Evolutionary conservation across 1,140 invertebrate species (phyloP).

Genomic region (Leptinotarsa undecemlineata): DNA sequence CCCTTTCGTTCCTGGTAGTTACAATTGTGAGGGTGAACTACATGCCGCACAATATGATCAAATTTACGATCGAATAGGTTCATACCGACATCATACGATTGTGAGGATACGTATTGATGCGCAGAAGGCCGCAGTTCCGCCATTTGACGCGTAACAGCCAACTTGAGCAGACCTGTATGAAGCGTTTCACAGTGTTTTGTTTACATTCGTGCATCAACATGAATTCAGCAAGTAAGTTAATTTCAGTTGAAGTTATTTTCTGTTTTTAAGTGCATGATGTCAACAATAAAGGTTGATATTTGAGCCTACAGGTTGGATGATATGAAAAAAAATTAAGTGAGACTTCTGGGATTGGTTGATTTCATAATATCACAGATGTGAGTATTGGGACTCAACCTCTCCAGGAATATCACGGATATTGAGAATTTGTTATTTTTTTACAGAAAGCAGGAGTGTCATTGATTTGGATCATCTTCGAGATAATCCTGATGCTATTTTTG

Average conservation of each 20-base stretch:
- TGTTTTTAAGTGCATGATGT: not conserved
- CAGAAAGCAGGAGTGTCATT: not conserved
- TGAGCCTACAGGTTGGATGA: not conserved
- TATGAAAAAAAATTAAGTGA: slow-evolving; percentile 1
- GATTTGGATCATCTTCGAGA: slow-evolving; percentile 6
- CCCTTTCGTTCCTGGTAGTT: too few relatives aligned
- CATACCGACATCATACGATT: not conserved
- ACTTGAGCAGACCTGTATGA: slow-evolving; percentile 2
- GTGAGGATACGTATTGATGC: slow-evolving; percentile 3
- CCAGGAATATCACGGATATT: slow-evolving; percentile 6
- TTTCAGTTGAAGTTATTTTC: slow-evolving; percentile 7
- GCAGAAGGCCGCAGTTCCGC: slow-evolving; percentile 1
- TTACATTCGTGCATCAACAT: slow-evolving; percentile 7
- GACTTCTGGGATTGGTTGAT: not conserved
- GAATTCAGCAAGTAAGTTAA: slow-evolving; percentile 1
- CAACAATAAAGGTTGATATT: slow-evolving; percentile 5
- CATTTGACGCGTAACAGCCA: not conserved
- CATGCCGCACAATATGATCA: not conserved
- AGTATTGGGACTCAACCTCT: slow-evolving; percentile 5
- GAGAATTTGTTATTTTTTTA: slow-evolving; percentile 8
- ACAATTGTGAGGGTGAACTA: too few relatives aligned
- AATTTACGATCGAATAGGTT: not conserved
- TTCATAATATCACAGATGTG: slow-evolving; percentile 4
- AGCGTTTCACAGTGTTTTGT: slow-evolving; percentile 3
- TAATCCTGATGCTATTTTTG: slow-evolving; percentile 7